Conservation (phyloP, 2,797 vertebrate species). For the Anomalospiza imberbis region DNA sequence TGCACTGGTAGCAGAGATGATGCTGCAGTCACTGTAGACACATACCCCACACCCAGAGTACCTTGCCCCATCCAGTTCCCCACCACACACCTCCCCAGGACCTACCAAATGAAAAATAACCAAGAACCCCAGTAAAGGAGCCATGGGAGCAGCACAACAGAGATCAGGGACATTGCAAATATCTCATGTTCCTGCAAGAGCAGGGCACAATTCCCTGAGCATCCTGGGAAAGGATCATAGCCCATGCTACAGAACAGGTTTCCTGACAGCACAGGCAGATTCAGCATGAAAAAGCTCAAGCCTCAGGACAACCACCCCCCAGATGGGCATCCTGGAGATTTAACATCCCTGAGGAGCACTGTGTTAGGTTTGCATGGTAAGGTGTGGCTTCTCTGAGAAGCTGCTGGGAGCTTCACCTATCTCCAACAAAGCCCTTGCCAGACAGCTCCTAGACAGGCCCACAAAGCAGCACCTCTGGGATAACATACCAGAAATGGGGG, state of each 20-base stretch:
- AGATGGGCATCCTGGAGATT: background rate
- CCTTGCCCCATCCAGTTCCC: background rate
- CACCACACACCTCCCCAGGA: background rate
- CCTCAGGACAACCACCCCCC: background rate
- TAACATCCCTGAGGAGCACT: background rate
- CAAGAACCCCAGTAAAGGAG: background rate
- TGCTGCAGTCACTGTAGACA: background rate
- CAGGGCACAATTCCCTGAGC: background rate
- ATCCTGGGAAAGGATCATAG: background rate
- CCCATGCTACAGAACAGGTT: background rate
- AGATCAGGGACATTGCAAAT: background rate
- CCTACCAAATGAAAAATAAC: background rate
- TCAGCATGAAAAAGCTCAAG: background rate
- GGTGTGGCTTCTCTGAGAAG: background rate
- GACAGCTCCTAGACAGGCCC: background rate
- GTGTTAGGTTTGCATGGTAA: background rate
- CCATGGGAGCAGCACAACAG: background rate
- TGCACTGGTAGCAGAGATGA: background rate
- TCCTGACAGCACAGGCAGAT: background rate
- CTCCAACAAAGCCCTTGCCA: background rate
- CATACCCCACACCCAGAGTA: background rate
- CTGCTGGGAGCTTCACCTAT: background rate
- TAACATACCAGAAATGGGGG: background rate
- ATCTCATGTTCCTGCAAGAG: background rate
- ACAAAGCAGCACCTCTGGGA: background rate